Conservation (phyloP, 2,888 invertebrate genomes). For the Nymphalis urticae region DNA sequence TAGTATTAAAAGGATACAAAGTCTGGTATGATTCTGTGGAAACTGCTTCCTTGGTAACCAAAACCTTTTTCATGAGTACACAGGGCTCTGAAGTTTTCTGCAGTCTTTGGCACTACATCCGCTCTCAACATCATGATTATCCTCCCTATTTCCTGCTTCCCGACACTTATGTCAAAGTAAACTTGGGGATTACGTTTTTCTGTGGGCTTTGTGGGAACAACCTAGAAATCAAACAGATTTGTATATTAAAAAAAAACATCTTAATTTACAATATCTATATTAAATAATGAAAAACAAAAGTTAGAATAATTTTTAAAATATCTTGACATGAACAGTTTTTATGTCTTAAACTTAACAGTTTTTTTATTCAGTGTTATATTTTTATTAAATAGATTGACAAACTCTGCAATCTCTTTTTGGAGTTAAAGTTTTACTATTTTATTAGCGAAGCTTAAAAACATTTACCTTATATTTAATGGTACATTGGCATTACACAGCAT, state of each 20-base stretch:
- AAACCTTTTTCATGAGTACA: conserved; percentile 98
- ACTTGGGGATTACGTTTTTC: conserved; percentile 91
- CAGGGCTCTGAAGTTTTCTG: conserved; percentile 94
- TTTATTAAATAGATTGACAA: too few species aligned
- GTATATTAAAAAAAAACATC: background rate
- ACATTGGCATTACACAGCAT: too few species aligned
- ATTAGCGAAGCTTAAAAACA: too few species aligned
- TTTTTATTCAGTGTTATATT: too few species aligned
- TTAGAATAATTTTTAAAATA: too few species aligned
- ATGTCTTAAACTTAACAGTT: too few species aligned
- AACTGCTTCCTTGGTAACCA: conserved; percentile 94
- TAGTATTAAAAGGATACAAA: conserved; percentile 91
- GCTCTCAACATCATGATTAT: conserved; percentile 95
- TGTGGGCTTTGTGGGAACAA: conserved; percentile 54
- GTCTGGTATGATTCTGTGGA: conserved; percentile 98
- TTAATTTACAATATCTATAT: background rate
- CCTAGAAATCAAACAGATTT: conserved; percentile 50
- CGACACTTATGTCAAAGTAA: conserved; percentile 96
- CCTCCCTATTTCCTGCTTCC: conserved; percentile 92
- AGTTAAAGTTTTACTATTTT: too few species aligned
- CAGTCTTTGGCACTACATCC: conserved; percentile 97
- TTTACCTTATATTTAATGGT: too few species aligned
- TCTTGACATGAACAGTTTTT: too few species aligned
- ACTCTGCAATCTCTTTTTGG: too few species aligned
- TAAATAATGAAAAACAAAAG: too few species aligned